Evolutionary conservation across 2,113 vertebrate species (phyloP), one percentile per base, ranked within the genome.

Genomic region (Nothoprocta perdicaria): DNA sequence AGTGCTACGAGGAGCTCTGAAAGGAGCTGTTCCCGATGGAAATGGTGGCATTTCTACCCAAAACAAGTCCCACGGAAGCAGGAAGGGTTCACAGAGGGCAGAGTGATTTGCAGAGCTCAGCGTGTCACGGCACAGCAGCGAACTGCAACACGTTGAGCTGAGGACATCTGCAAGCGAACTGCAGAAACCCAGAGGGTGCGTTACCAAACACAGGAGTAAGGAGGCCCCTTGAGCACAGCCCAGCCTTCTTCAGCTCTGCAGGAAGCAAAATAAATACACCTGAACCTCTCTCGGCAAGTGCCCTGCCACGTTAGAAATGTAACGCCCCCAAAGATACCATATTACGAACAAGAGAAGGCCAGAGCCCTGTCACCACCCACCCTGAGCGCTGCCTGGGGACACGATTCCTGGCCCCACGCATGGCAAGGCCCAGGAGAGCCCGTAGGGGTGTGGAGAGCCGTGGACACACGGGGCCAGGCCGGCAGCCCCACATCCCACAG

Each of bases 111-210:
- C 78, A 66, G 8, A 26, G 66, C 80, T 61, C 55, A 38, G 35
- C 0, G 0, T 8, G 63, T 61, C 12, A 11, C 50, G 5, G 23
- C 50, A 3, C 77, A 67, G 41, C 0, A 0, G 53, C 46, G 12
- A 48, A 38, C 40, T 1, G 2, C 35, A 31, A 10, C 1, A 15
- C 52, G 10, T 18, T 13, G 38, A 21, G 67, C 80, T 63, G 45
- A 77, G 2, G 58, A 33, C 63, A 82, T 66, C 19, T 75, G 50
- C 72, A 52, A 82, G 77, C 2, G 0, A 80, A 48, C 63, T 77
- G 35, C 1, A 21, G 24, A 79, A 67, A 46, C 77, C 38, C 50
- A 27, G 33, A 40, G 55, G 31, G 43, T 1, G 2, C 52, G 65
- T 58, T 69, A 22, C 53, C 55, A n/a, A 19, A 55, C 55, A 33